Evolutionary conservation across 2,797 vertebrate species (phyloP), one percentile per base, ranked within the genome.

Genomic region (Microtus agrestis): DNA sequence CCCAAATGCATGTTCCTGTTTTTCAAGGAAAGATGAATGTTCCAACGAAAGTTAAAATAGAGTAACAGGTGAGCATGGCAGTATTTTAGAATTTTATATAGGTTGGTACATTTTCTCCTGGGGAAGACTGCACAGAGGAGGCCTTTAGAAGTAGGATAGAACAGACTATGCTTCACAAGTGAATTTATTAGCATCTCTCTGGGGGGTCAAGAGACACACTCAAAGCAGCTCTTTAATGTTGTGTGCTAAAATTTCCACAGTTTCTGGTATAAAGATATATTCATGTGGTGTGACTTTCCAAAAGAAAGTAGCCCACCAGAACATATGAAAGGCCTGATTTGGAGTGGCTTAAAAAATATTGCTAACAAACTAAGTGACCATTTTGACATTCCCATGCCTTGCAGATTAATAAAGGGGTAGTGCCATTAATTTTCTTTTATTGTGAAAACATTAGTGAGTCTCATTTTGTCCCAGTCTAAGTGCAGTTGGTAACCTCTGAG

Each of bases 151-250:
- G 71, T 71, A 82, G 73, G 82, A 27, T 5, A 94, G 94, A 94
- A 89, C 9, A 37, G 85, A 54, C 76, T 80, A 65, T 73, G 73
- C 69, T 51, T 96, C 76, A 90, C 85, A 87, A 61, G 54, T 73
- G 67, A 94, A 79, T 94, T 86, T 96, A 94, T 96, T 96, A 94
- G 76, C 81, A 89, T 93, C 77, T 92, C 91, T 94, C 54, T 73
- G 51, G 87, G 56, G 82, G 63, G 69, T 88, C 85, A 84, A 74
- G 73, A 93, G 91, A 92, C 73, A 95, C 21, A 67, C 56, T 85
- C 31, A 90, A 86, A 95, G 77, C 43, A 71, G 65, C 2, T 59
- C 19, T 95, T 92, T 91, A 91, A 76, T 79, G 59, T 29, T 76
- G 37, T 71, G 48, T 27, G 11, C 54, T 95, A 69, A 93, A 71